A percentile compares a stretch with the other conserved stretches of the same genome.
These are phyloP conservation scores for Daubentonia madagascariensis DNA, from an alignment of 2,113 vertebrate species.

Conservation along the genomic window DNA sequence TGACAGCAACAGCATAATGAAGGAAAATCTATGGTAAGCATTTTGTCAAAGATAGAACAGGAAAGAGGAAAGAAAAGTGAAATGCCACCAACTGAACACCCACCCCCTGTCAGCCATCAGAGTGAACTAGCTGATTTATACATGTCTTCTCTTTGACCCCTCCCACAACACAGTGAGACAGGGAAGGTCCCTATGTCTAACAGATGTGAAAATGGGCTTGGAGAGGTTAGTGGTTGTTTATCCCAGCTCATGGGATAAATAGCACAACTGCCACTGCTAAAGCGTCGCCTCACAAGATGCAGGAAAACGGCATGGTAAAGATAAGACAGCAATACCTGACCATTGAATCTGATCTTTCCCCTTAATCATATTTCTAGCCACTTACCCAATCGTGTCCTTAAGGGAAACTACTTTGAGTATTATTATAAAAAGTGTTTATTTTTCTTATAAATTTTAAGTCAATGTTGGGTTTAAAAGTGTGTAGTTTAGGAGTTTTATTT, in stretches of 20 bases:
- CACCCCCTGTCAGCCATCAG: rapidly evolving
- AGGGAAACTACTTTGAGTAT: background rate
- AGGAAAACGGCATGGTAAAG: rapidly evolving
- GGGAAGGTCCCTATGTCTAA: background rate
- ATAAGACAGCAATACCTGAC: rapidly evolving
- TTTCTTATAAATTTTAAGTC: background rate
- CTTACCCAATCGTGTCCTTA: background rate
- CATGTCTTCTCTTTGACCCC: rapidly evolving
- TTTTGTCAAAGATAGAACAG: too few species aligned
- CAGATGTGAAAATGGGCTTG: background rate
- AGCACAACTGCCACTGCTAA: background rate
- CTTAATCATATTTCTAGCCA: rapidly evolving
- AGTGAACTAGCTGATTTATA: background rate
- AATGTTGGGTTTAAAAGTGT: background rate
- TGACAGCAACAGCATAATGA: background rate
- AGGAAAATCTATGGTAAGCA: background rate
- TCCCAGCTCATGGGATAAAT: rapidly evolving
- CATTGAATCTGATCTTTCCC: background rate
- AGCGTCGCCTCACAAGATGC: background rate
- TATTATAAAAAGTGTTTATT: background rate
- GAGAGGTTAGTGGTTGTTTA: background rate
- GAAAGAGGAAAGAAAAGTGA: background rate
- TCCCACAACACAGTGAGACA: background rate
- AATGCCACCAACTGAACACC: background rate
- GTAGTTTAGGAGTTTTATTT: background rate